Evolutionary conservation across 2,888 invertebrate species (phyloP).

Genomic region (Ormyrus nitidulus): DNA sequence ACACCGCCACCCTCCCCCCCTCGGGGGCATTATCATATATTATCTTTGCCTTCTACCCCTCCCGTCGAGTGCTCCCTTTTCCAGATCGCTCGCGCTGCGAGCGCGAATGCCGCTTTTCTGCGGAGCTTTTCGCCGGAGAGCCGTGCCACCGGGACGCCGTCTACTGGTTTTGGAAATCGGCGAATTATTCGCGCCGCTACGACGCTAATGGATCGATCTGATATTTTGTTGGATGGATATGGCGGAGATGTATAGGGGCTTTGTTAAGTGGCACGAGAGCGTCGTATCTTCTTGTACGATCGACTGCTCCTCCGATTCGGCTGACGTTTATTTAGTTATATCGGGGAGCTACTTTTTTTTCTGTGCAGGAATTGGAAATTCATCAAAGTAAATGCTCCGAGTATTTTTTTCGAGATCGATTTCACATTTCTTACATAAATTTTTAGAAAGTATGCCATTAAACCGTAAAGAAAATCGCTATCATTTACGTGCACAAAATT

Average conservation of each 20-base stretch:
- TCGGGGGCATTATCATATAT: constrained; percentile 71
- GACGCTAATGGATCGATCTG: constrained; percentile 21
- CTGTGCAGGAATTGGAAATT: no score
- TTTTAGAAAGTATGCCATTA: no score
- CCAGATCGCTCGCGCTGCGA: no score
- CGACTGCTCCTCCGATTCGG: neutral
- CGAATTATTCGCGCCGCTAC: constrained; percentile 31
- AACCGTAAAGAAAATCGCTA: no score
- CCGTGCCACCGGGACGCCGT: neutral
- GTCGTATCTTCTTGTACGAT: neutral
- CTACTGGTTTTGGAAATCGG: constrained; percentile 17
- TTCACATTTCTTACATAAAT: no score
- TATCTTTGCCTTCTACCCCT: constrained; percentile 60
- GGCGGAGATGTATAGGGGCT: no score
- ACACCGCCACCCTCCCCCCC: neutral
- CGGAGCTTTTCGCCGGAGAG: constrained; percentile 23
- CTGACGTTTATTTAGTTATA: no score
- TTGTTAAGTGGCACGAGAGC: neutral
- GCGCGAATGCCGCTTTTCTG: neutral
- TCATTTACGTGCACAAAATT: no score
- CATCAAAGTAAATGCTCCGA: no score
- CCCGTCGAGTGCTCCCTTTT: no score
- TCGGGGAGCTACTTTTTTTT: no score
- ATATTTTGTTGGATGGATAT: neutral
- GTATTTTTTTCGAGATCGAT: no score